phyloP scores from a whole-genome alignment of 1,140 invertebrate species.

The Cydia fagiglandana region DNA sequence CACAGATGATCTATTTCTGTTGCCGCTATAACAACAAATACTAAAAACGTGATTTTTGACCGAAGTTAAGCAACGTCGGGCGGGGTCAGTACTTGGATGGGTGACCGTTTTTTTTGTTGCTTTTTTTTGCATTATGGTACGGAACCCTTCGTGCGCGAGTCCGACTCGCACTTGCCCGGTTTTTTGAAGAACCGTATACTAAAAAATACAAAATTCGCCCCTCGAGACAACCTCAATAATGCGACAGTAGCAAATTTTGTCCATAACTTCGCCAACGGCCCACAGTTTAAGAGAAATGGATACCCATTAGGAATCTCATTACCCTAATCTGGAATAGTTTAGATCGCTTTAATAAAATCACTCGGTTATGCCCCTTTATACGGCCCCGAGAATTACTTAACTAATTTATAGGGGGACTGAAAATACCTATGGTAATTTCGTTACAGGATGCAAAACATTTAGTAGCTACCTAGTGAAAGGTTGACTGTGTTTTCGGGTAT shows the following conservation, averaged over 20 bases:
- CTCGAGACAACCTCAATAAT: not conserved
- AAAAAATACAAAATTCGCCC: no score
- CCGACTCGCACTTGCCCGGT: no score
- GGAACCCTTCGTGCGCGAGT: no score
- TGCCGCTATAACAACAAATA: no score
- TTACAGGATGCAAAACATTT: not conserved
- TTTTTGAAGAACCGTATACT: no score
- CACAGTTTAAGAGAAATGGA: slow-evolving; percentile 47
- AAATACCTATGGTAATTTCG: not conserved
- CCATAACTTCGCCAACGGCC: slow-evolving; percentile 37
- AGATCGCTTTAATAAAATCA: slow-evolving; percentile 43
- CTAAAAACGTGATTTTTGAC: no score
- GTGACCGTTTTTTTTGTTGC: no score
- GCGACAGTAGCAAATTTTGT: slow-evolving; percentile 31
- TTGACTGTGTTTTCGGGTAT: no score
- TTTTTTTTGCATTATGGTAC: no score
- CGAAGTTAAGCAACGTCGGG: no score
- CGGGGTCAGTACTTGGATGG: no score
- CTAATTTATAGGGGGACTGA: slow-evolving; percentile 20
- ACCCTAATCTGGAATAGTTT: slow-evolving; percentile 50
- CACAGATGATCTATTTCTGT: no score
- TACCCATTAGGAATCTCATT: slow-evolving; percentile 50
- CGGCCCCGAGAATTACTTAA: slow-evolving; percentile 1
- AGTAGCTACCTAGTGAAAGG: not conserved
- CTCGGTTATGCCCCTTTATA: slow-evolving; percentile 23